Evolutionary conservation across 2,888 invertebrate genomes (phyloP).

Genomic region (Tetropium fuscum): DNA sequence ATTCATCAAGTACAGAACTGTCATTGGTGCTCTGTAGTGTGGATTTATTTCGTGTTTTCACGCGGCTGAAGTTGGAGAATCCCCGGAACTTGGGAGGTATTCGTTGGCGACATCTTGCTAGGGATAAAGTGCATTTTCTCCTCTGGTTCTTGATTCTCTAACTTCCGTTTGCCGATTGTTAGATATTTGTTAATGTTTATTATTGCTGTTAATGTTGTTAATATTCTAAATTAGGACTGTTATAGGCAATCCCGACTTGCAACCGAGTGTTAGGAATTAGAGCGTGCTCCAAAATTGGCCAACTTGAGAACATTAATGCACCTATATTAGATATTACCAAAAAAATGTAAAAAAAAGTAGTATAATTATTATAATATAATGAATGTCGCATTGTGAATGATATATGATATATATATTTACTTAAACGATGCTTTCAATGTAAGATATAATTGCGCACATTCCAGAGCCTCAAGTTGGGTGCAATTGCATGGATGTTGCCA

Average conservation of each 20-base stretch:
- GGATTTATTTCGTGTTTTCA: constrained; percentile 37
- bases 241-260: constrained; percentile 51
- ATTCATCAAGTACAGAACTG: constrained; percentile 39
- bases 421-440: constrained; percentile 55
- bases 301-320: constrained; percentile 48
- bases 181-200: constrained; percentile 64
- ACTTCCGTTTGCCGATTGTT: constrained; percentile 47
- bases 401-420: constrained; percentile 53
- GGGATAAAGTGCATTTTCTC: too few relatives aligned
- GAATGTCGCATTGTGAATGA: constrained; percentile 54
- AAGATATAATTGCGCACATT: constrained; percentile 46
- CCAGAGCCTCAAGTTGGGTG: constrained; percentile 42
- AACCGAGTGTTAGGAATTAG: background rate
- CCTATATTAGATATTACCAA: constrained; percentile 44
- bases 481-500: constrained; percentile 25
- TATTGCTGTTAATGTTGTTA: constrained; percentile 63
- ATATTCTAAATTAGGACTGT: constrained; percentile 55
- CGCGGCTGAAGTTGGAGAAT: constrained; percentile 21
- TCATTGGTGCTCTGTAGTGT: constrained; percentile 58
- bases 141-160: constrained; percentile 21
- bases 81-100: too few relatives aligned
- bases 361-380: constrained; percentile 49
- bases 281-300: constrained; percentile 21
- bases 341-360: constrained; percentile 45
- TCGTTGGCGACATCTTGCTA: too few relatives aligned